Evolutionary conservation across 2,113 vertebrate species (phyloP), one percentile per base, ranked within the genome.

Genomic region (Orycteropus afer): DNA sequence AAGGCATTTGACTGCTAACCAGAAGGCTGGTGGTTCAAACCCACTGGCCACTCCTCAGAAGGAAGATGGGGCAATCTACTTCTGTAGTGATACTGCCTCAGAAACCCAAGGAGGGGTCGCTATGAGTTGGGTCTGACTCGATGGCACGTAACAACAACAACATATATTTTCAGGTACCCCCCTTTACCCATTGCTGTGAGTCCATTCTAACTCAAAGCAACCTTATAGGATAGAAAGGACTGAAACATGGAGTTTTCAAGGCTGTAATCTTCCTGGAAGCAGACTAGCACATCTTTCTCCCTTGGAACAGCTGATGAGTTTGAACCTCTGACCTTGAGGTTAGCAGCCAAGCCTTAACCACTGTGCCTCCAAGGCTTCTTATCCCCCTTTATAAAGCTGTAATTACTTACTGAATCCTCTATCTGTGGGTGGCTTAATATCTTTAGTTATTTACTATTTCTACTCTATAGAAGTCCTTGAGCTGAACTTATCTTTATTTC

Each of bases 401-500:
- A 77, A 83, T 83, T 77, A 82, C 69, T 83, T 77, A 82, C 69
- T 76, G 61, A 77, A 88, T 51, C 32, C 5, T 71, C 49, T 34
- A 51, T 77, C 61, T 59, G 78, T 49, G 57, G 71, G 40, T 22
- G 40, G 59, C 11, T 91, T 82, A 82, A 67, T 27, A 42, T 27
- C 27, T 49, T 76, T 51, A 77, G 27, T 59, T 29, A 51, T 57
- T 83, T 27, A 57, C 59, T 59, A n/a, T 57, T 67, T 76, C 77
- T 63, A 49, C 2, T 74, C 47, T 81, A 32, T 91, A 29, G 23
- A 91, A 82, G 69, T 29, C 84, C 67, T 51, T 49, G 13, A 87
- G 76, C 34, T 86, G 76, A 91, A 34, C 25, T 67, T 86, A 49
- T 81, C 27, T 86, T 74, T 82, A 59, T 49, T 91, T 91, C 49